Conservation (phyloP, 2,888 invertebrate genomes). For the Tetrapedia diversipes region DNA sequence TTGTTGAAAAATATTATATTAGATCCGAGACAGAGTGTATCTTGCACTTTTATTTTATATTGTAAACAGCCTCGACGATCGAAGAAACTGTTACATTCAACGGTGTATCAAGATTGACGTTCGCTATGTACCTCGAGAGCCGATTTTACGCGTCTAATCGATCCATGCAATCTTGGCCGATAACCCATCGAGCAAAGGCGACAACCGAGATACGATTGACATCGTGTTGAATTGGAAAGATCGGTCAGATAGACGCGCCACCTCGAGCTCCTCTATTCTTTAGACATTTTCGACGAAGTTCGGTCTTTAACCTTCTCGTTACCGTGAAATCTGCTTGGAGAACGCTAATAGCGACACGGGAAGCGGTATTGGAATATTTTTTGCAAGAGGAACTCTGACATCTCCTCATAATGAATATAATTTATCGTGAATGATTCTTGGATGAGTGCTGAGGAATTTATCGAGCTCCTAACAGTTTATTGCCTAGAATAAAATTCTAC, state of each 20-base stretch:
- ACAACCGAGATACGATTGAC: slow-evolving; percentile 50
- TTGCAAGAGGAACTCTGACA: slow-evolving; percentile 7
- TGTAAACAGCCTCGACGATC: not conserved
- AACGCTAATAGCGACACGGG: slow-evolving; percentile 16
- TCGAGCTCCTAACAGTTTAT: no score
- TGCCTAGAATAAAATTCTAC: no score
- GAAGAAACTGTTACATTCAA: not conserved
- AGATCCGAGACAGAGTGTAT: not conserved
- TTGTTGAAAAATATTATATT: not conserved
- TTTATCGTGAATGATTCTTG: no score
- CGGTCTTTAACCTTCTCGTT: slow-evolving; percentile 23
- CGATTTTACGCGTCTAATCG: slow-evolving; percentile 55
- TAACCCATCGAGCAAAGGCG: slow-evolving; percentile 55
- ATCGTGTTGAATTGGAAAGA: slow-evolving; percentile 37
- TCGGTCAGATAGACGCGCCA: slow-evolving; percentile 50
- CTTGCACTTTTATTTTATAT: not conserved
- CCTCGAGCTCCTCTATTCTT: not conserved
- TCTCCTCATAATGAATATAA: no score
- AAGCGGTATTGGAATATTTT: slow-evolving; percentile 1
- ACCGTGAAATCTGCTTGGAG: slow-evolving; percentile 1
- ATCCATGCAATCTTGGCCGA: slow-evolving; percentile 55
- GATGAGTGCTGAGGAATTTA: no score
- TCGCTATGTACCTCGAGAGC: slow-evolving; percentile 8
- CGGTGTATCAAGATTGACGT: slow-evolving; percentile 16
- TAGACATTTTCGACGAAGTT: not conserved